These are phyloP conservation scores for Athalia circularis DNA, from an alignment of 2,888 invertebrate species.

Conservation along the genomic window DNA sequence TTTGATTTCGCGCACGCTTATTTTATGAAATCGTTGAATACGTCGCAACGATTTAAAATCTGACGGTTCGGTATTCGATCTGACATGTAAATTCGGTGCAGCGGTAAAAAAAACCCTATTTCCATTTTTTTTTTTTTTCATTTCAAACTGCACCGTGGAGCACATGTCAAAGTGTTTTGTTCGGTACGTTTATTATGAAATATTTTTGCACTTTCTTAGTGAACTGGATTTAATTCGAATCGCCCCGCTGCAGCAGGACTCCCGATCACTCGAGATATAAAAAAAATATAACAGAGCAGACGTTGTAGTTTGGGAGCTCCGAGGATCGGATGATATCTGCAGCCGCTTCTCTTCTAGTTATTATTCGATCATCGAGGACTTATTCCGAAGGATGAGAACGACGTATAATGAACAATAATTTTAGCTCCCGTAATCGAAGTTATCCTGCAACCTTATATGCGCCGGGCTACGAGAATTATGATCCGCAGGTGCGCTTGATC, in stretches of 20 bases:
- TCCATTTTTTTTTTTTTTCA: background rate
- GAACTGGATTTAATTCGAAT: too few species aligned
- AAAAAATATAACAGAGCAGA: too few species aligned
- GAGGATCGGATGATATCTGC: too few species aligned
- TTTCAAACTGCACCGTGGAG: background rate
- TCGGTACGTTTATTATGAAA: background rate
- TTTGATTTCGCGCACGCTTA: slow-evolving; percentile 62
- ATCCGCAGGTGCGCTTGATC: too few species aligned
- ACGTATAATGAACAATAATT: slow-evolving; percentile 60
- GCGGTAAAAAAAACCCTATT: background rate
- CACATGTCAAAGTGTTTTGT: slow-evolving; percentile 3
- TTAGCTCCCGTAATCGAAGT: slow-evolving; percentile 62
- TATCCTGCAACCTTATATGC: slow-evolving; percentile 7
- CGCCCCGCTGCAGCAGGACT: too few species aligned
- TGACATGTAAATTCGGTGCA: background rate
- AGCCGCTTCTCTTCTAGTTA: too few species aligned
- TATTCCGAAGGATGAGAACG: slow-evolving; percentile 45
- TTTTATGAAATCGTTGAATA: slow-evolving; percentile 67
- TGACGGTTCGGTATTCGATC: background rate
- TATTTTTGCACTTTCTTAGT: too few species aligned
- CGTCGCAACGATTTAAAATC: slow-evolving; percentile 57
- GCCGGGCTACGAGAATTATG: too few species aligned
- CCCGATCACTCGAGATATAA: too few species aligned
- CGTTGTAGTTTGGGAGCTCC: too few species aligned
- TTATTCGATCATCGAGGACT: slow-evolving; percentile 52